These are phyloP conservation scores for Drosophila melanica DNA, from an alignment of 1,140 invertebrate genomes.

Conservation along the genomic window DNA sequence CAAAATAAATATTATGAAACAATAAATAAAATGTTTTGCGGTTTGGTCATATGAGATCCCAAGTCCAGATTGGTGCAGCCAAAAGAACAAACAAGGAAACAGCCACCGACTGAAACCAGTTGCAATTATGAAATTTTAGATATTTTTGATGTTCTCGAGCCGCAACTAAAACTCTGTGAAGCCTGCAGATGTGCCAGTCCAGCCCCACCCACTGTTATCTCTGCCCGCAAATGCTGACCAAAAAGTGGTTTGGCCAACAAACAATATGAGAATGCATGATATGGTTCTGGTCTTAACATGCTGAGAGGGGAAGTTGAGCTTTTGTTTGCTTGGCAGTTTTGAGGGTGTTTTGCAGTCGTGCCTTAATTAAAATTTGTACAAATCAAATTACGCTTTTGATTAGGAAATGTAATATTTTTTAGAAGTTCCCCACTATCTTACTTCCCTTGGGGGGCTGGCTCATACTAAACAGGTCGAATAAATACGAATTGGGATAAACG, in stretches of 20 bases:
- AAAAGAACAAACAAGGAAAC: constrained; percentile 19
- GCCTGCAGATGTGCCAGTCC: constrained; percentile 29
- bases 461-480: neutral
- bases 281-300: constrained; percentile 6
- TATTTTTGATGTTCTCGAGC: constrained; percentile 50
- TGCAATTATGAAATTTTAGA: constrained; percentile 62
- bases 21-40: constrained; percentile 48
- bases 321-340: constrained; percentile 9
- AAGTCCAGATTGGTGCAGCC: constrained; percentile 35
- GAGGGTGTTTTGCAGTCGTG: constrained; percentile 17
- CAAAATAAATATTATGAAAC: neutral
- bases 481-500: no score
- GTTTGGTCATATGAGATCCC: constrained; percentile 39
- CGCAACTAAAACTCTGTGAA: constrained; percentile 35
- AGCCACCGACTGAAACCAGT: constrained; percentile 19
- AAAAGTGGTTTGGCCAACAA: constrained; percentile 5
- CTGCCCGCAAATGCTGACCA: neutral
- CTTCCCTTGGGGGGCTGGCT: neutral
- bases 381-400: constrained; percentile 37
- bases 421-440: neutral
- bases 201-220: neutral
- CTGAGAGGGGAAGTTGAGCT: neutral
- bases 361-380: constrained; percentile 47
- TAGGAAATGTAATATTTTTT: constrained; percentile 38
- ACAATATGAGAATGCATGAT: constrained; percentile 16